Evolutionary conservation across 2,797 vertebrate genomes (phyloP), one percentile per base, ranked within the genome.

Genomic region (Mus caroli): DNA sequence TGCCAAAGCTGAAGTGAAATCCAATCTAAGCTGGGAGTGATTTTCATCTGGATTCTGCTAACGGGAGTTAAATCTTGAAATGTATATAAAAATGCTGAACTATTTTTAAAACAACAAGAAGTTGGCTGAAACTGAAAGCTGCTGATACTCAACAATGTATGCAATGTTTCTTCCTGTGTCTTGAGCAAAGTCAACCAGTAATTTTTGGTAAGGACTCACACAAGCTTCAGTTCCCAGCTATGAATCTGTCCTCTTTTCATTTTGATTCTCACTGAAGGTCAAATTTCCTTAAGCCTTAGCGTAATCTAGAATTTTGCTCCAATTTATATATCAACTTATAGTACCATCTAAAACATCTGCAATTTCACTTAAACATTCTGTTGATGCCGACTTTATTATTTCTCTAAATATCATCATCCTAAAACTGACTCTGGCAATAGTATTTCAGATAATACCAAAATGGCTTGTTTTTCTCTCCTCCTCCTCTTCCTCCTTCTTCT

Each of bases 41-140:
- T 89, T 96, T 96, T 94, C 77, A 88, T 95, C 75, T 94, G 82
- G 56, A 94, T 46, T 92, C 12, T 52, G 67, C 73, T 69, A 82
- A 97, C 89, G 58, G 37, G 43, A 75, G 31, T 88, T 73, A 89
- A 95, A 91, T 87, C 46, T 84, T 79, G 84, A 95, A 93, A 97
- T 79, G 3, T 78, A 89, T 54, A 83, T 88, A 76, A 95, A 96
- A 92, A 85, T 80, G n/a, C 4, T 83, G 56, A 92, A 94, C 17
- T 85, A 62, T 94, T 89, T 95, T 90, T 79, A 83, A 96, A 94
- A 82, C 19, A 60, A 43, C 75, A 96, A 95, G 71, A 75, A 67
- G 26, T 46, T 64, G 6, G 15, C 67, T 95, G 20, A 24, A 40
- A 4, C 11, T 58, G 24, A 26, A 88, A 56, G 9, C 26, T 88